Percentiles rank a stretch among this genome's conserved stretches.
phyloP scores from a whole-genome alignment of 2,113 vertebrate species.

The Ophthalmolycus amberensis region DNA sequence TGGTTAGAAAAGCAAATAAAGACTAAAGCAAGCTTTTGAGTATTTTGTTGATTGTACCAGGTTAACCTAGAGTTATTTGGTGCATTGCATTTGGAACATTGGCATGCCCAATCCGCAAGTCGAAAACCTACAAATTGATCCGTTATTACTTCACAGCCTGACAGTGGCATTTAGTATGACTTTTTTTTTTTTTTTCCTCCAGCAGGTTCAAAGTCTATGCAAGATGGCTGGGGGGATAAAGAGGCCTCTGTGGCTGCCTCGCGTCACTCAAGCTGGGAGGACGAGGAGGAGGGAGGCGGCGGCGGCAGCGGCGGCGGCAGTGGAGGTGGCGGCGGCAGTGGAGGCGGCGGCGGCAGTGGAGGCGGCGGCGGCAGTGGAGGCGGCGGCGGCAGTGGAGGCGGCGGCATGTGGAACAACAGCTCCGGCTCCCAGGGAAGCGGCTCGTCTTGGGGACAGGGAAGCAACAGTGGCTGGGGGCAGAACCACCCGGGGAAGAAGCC shows the following conservation, averaged over 20 bases:
- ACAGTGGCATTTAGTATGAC: neutral
- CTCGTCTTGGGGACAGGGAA: conserved; percentile 89
- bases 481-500: conserved; percentile 92
- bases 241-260: conserved; percentile 92
- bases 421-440: conserved; percentile 95
- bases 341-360: conserved; percentile 86
- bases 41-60: neutral
- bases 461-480: conserved; percentile 90
- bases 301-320: conserved; percentile 53
- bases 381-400: conserved; percentile 53
- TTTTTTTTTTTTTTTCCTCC: neutral
- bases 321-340: conserved; percentile 84
- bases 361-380: conserved; percentile 87
- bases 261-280: conserved; percentile 98
- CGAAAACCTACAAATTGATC: neutral
- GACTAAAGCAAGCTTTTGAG: neutral
- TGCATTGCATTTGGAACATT: neutral
- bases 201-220: conserved; percentile 98
- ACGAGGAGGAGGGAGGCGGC: conserved; percentile 91
- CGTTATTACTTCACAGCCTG: neutral
- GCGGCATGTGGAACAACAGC: conserved; percentile 87
- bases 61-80: neutral
- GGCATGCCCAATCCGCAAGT: neutral
- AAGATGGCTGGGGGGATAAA: conserved; percentile 97
- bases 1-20: conserved; percentile 82